Evolutionary conservation across 2,888 invertebrate genomes (phyloP), one percentile per base, ranked within the genome.

Genomic region (Clivina fossor): DNA sequence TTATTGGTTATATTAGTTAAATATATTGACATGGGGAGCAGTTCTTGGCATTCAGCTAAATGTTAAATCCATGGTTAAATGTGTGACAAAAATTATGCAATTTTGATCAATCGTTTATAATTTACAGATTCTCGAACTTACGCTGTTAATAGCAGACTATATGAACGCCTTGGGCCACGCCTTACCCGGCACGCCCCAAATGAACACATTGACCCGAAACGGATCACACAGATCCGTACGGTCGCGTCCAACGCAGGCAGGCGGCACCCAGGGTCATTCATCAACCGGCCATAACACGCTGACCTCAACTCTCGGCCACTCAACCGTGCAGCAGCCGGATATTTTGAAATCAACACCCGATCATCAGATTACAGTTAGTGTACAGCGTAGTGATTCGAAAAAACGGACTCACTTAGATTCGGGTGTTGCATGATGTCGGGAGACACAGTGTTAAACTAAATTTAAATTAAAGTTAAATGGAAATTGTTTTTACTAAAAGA

Each of bases 91-190:
- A n/a, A n/a, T n/a, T n/a, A n/a, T n/a, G n/a, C n/a, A n/a, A n/a
- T n/a, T n/a, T n/a, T n/a, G n/a, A n/a, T n/a, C n/a, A n/a, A n/a
- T n/a, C n/a, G n/a, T n/a, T n/a, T n/a, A 32, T 48, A 50, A 32
- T 57, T 65, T 66, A 2, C 74, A 88, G 87, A 93, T 94, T 74
- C 80, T 90, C 53, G 93, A 94, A 78, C 83, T 94, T 57, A 94
- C 94, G 0, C 80, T 93, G 60, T 78, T 94, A 19, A 93, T 93
- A 68, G 93, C 94, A 18, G 94, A 94, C 75, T 94, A 94, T 74
- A 94, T 93, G 85, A 94, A 94, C 76, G 89, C 92, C 0, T 72
- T 91, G 63, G 86, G 86, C 0, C 84, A 86, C 53, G 83, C 85
- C 33, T 76, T 81, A 56, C 83, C 88, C 0, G 88, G 86, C 4